phyloP scores from a whole-genome alignment of 2,113 vertebrate species.

The Scophthalmus maximus region DNA sequence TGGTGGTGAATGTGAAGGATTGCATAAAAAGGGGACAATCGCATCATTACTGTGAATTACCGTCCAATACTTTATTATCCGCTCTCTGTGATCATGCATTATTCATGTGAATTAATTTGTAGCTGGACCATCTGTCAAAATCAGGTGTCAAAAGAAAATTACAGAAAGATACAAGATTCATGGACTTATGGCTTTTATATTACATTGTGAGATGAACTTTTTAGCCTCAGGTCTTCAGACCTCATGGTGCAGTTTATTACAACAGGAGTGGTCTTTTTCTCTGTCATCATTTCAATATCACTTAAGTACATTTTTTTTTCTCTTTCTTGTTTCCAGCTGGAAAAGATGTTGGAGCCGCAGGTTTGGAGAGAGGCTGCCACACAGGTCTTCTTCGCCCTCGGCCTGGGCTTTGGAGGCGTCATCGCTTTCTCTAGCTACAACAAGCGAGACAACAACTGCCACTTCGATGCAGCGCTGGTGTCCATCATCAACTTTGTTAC shows the following conservation, averaged over 20 bases:
- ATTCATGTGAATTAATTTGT: neutral
- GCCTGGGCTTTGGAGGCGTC: constrained; percentile 96
- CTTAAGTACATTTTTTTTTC: neutral
- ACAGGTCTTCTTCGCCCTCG: constrained; percentile 96
- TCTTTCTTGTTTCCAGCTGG: constrained; percentile 82
- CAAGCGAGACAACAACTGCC: constrained; percentile 99
- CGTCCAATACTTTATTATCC: too few relatives aligned
- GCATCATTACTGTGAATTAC: too few relatives aligned
- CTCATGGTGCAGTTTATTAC: too few relatives aligned
- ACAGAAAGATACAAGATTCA: neutral
- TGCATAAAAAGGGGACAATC: too few relatives aligned
- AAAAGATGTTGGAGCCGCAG: constrained; percentile 98
- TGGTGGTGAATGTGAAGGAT: constrained; percentile 44
- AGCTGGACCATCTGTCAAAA: neutral
- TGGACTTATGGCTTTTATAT: neutral
- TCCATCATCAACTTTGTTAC: constrained; percentile 98
- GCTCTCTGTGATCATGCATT: too few relatives aligned
- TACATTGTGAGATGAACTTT: neutral
- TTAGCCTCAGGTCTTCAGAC: too few relatives aligned
- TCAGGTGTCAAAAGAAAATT: neutral
- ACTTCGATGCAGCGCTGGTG: constrained; percentile 95
- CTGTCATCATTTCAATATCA: neutral
- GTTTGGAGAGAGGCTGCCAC: constrained; percentile 98
- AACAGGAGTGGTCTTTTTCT: too few relatives aligned
- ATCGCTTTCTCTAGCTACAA: constrained; percentile 99